A percentile compares a stretch with the other conserved stretches of the same genome.
Evolutionary conservation across 2,113 vertebrate genomes (phyloP).

Genomic region (Crotalus horridus): DNA sequence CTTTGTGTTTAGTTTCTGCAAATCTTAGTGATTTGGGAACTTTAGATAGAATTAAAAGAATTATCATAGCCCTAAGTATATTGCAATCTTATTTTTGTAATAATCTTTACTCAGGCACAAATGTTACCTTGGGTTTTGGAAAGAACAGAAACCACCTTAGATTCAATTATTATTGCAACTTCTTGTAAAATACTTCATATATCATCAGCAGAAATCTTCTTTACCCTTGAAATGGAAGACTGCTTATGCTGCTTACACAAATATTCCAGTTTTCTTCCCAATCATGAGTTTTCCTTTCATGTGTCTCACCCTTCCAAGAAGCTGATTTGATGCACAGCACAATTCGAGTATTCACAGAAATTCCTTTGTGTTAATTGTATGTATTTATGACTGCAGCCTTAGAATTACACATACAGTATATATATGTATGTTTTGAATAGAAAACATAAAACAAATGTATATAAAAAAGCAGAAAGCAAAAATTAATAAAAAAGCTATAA

Average conservation of each 20-base stretch:
- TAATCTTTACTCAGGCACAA: slow-evolving; percentile 16
- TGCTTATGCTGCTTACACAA: background rate
- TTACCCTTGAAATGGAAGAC: background rate
- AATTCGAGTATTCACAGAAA: background rate
- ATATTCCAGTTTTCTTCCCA: background rate
- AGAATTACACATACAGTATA: background rate
- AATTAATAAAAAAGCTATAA: background rate
- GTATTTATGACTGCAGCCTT: background rate
- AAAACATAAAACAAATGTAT: background rate
- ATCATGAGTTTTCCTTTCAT: background rate
- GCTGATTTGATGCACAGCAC: background rate
- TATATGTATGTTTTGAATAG: background rate
- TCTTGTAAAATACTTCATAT: background rate
- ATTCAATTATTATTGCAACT: background rate
- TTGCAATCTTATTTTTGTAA: slow-evolving; percentile 10
- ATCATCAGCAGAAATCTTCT: background rate
- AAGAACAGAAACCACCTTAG: background rate
- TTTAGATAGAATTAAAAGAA: slow-evolving; percentile 19
- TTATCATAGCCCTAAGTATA: background rate
- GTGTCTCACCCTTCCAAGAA: background rate
- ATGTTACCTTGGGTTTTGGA: background rate
- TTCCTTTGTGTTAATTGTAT: background rate
- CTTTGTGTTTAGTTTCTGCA: slow-evolving; percentile 13
- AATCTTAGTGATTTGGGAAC: background rate
- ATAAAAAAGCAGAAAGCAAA: background rate